Conservation (phyloP, 2,797 vertebrate species). For the Petrocephalus schoutedeni region DNA sequence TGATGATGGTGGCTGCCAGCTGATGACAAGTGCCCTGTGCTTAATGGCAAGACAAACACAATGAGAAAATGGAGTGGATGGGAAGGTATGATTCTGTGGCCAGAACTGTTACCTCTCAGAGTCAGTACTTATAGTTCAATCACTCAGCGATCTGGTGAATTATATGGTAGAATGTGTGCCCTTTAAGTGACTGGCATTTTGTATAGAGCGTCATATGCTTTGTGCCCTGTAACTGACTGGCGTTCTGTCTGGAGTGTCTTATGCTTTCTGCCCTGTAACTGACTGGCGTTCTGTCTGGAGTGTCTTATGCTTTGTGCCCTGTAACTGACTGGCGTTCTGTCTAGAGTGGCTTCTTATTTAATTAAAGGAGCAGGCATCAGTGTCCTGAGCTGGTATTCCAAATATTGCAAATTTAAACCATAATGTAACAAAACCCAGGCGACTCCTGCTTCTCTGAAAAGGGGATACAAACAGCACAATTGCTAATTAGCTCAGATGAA, state of each 20-base stretch:
- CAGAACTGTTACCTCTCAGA: not conserved
- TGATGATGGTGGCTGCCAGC: not conserved
- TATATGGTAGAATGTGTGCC: not conserved
- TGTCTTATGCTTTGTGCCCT: too few species aligned
- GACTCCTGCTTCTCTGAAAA: not conserved
- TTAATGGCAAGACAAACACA: not conserved
- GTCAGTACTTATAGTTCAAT: not conserved
- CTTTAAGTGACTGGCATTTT: too few species aligned
- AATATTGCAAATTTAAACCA: not conserved
- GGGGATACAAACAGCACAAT: not conserved
- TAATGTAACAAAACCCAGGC: not conserved
- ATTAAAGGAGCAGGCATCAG: too few species aligned
- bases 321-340: too few species aligned
- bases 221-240: too few species aligned
- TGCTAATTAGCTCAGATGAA: not conserved
- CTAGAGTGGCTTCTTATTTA: too few species aligned
- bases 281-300: too few species aligned
- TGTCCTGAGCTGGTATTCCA: not conserved
- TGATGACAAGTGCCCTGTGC: not conserved
- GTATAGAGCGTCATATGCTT: too few species aligned
- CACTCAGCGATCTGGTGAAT: not conserved
- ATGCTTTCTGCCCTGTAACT: too few species aligned
- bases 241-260: too few species aligned
- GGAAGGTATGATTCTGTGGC: not conserved
- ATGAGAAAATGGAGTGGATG: not conserved